Base-by-base conservation (phyloP, 2,797 vertebrate genomes). In the Trichosurus vulpecula region DNA sequence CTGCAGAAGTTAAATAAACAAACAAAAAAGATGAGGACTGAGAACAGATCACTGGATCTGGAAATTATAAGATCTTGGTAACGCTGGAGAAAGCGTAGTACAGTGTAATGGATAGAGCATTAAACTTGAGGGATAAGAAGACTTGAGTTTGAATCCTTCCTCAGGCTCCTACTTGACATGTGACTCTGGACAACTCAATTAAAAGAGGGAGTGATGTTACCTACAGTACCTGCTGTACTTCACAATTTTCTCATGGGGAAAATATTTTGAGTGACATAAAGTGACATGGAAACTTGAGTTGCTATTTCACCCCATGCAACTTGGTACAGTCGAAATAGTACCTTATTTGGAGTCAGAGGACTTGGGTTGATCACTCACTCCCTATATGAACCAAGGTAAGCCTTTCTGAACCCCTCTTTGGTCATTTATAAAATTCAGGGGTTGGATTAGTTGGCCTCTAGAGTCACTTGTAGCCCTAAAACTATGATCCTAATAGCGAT, bases 401-500 rank as follows among this genome's bases (percentile, higher is more conserved):
- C 91, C 47, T 94, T 61, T 89, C 9, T 74, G 3, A 56, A 30
- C 47, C 81, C 92, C 52, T 56, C 12, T 96, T 94, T 91, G 93
- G 90, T 94, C n/a, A 52, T 81, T 56, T 90, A 25, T 93, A 55
- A 93, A 66, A 19, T 6, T 91, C n/a, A 93, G 56, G 25, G 90
- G 52, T 22, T 47, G n/a, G 19, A 9, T 6, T 81, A 81, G n/a
- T 81, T 41, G 66, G 19, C 8, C 66, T 47, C 66, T 47, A 41
- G 19, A 22, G 19, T 81, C 19, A n/a, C 22, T 81, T 41, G 66
- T 47, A 81, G 66, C 4, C 19, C n/a, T 41, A 74, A 74, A 66
- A 41, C 6, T 2, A 47, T 22, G n/a, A 81, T 81, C 8, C n/a
- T 81, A 41, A 22, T 41, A 41, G n/a, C 6, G 22, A 81, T 47